A percentile compares a stretch with the other conserved stretches of the same genome.
phyloP scores from a whole-genome alignment of 2,888 invertebrate genomes.

The Chaitophorus viminalis region DNA sequence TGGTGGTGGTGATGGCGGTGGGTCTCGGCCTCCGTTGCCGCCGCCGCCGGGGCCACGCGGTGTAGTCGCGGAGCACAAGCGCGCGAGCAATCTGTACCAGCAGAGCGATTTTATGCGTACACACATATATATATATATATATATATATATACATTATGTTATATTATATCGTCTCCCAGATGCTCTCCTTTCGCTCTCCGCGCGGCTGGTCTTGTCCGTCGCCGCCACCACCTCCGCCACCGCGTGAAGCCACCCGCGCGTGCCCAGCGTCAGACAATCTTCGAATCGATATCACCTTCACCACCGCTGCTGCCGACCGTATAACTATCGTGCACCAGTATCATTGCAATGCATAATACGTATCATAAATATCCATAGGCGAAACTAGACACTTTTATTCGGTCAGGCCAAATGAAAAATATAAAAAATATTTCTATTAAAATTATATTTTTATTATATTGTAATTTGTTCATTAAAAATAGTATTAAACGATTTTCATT shows the following conservation, averaged over 20 bases:
- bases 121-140: no score
- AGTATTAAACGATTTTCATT: no score
- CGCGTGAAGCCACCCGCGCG: background rate
- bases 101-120: background rate
- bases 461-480: no score
- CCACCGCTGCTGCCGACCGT: no score
- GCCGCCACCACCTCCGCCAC: background rate
- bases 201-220: slow-evolving; percentile 20
- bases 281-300: slow-evolving; percentile 38
- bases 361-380: no score
- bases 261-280: background rate
- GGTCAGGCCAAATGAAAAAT: no score
- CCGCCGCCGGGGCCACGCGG: background rate
- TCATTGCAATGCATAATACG: no score
- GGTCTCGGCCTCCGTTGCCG: slow-evolving; percentile 15
- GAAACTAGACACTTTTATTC: no score
- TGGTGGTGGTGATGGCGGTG: slow-evolving; percentile 37
- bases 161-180: slow-evolving; percentile 40
- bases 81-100: slow-evolving; percentile 15
- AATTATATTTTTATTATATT: no score
- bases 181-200: slow-evolving; percentile 25
- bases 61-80: slow-evolving; percentile 51
- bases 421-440: no score
- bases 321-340: no score
- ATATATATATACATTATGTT: no score